Evolutionary conservation across 2,888 invertebrate species (phyloP).

Genomic region (Xanthia icteritia): DNA sequence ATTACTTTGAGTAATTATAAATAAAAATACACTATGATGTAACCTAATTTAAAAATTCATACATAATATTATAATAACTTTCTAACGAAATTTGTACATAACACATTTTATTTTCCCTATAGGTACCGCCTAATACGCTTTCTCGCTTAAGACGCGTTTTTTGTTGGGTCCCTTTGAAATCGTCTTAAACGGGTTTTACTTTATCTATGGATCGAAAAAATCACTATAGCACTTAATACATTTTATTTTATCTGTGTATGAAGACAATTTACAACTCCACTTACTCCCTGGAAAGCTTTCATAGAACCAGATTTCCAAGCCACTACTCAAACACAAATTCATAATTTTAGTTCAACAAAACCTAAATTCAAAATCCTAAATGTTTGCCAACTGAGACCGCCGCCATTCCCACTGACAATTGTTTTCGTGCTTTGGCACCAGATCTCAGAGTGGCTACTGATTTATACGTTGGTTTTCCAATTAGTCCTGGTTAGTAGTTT

Average conservation of each 20-base stretch:
- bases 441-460: conserved; percentile 79
- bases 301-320: neutral
- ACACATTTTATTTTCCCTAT: no score
- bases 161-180: no score
- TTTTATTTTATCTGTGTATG: conserved; percentile 1
- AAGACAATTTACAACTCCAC: conserved; percentile 28
- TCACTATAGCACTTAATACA: no score
- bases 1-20: no score
- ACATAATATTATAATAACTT: no score
- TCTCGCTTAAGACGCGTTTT: no score
- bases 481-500: conserved; percentile 85
- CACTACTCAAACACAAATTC: conserved; percentile 25
- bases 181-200: no score
- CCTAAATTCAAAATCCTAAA: conserved; percentile 54
- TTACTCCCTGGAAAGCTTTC: neutral
- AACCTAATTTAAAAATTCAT: no score
- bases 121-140: no score
- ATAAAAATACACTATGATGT: no score
- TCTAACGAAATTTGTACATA: no score
- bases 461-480: conserved; percentile 88
- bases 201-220: no score
- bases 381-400: conserved; percentile 71
- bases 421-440: conserved; percentile 79
- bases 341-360: conserved; percentile 51
- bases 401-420: conserved; percentile 65